Base-by-base conservation (phyloP, 2,888 invertebrate species). In the Augiades crinisus region DNA sequence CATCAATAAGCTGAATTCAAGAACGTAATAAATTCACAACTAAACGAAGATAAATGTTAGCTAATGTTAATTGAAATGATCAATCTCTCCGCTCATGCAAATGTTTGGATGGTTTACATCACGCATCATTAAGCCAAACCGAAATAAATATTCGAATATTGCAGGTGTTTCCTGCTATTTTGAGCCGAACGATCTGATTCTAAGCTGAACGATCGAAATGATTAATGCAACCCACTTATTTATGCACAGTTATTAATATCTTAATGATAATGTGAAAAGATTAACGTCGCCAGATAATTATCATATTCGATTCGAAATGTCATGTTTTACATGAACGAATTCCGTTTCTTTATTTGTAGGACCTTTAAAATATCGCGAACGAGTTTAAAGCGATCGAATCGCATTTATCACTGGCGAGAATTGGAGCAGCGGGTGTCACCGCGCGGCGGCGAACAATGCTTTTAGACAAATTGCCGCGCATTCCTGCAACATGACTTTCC, bases 381-480 rank as follows among this genome's bases (percentile, higher is more conserved):
- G 27, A 22, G 22, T 36, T 46, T 46, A 33, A 22, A 45, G 22
- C 45, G 44, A 33, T 44, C 33, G 33, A 30, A 38, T 30, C 47
- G 37, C 37, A 37, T 30, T 30, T 30, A 47, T 30, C 37, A 27
- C 37, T 7, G 47, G 36, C 27, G 46, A 24, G 5, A 38, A 30
- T 16, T 30, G 38, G 38, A 47, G 38, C 38, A 21, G 13, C 21
- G 7, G 14, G 21, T 31, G 43, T 24, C 38, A 21, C 6, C 38
- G 16, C 34, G 13, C 31, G 12, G 16, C 47, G 17, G 36, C 37
- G 34, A 31, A 55, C 55, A 49, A 55, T 51, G 51, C 53, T 57
- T 55, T 57, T 37, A 55, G 47, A 36, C 50, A 50, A 50, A 50
- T 50, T 43, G 50, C 50, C 36, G 49, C 13, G 24, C 30, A 47